phyloP scores from a whole-genome alignment of 2,113 vertebrate genomes.

The Cephalopholis sonnerati region DNA sequence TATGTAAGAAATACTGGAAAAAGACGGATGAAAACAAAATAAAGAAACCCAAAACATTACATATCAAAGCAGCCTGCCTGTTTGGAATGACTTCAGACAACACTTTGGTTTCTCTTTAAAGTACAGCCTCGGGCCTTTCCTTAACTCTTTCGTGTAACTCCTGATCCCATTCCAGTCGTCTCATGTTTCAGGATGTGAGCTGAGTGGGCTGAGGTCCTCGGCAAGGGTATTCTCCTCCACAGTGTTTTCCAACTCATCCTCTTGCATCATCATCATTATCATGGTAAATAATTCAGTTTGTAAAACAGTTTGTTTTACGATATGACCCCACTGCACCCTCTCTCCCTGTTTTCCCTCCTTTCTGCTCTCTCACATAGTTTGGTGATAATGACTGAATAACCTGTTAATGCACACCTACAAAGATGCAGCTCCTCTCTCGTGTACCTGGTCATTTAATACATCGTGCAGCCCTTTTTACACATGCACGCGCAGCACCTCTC shows the following conservation, averaged over 20 bases:
- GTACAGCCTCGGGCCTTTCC: slow-evolving; percentile 56
- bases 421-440: slow-evolving; percentile 15
- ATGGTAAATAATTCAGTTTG: slow-evolving; percentile 48
- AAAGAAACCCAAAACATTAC: slow-evolving; percentile 42
- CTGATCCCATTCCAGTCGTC: slow-evolving; percentile 58
- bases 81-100: slow-evolving; percentile 72
- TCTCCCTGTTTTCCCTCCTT: background rate
- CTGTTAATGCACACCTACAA: slow-evolving; percentile 43
- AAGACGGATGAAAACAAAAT: slow-evolving; percentile 39
- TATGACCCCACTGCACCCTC: slow-evolving; percentile 18
- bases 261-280: slow-evolving; percentile 62
- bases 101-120: slow-evolving; percentile 63
- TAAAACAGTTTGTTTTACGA: slow-evolving; percentile 33
- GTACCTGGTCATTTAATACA: slow-evolving; percentile 46
- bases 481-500: slow-evolving; percentile 46
- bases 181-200: slow-evolving; percentile 41
- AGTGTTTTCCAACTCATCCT: slow-evolving; percentile 31
- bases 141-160: slow-evolving; percentile 60
- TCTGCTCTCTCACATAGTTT: slow-evolving; percentile 17
- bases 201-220: slow-evolving; percentile 45
- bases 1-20: slow-evolving; percentile 6
- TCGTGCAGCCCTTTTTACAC: slow-evolving; percentile 41
- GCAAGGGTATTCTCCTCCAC: slow-evolving; percentile 36
- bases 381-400: slow-evolving; percentile 39
- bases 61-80: slow-evolving; percentile 58